phyloP scores from a whole-genome alignment of 35 echinoderm and acorn worm genomes.

The Nesometra sesokonis region DNA sequence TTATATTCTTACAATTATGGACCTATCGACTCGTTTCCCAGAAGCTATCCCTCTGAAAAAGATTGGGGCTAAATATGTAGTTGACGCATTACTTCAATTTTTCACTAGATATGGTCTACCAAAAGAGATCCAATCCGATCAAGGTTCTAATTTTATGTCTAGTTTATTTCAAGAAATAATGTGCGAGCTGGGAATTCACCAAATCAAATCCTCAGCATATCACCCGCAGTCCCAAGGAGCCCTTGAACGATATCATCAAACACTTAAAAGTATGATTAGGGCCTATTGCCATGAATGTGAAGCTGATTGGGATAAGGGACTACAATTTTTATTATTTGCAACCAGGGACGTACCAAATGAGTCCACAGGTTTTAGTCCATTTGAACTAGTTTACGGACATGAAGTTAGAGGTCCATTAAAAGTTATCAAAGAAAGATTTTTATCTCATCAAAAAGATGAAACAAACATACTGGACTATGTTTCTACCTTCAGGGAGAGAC shows the following conservation, averaged over 20 bases:
- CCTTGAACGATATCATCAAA: constrained; percentile 50
- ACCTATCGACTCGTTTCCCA: constrained; percentile 31
- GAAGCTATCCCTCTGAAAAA: not conserved
- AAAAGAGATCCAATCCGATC: not conserved
- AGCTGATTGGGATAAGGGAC: constrained; percentile 43
- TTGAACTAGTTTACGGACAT: constrained; percentile 25
- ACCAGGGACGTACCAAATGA: constrained; percentile 45
- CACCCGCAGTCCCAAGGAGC: constrained; percentile 53
- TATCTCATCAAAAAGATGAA: not conserved
- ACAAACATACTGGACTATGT: not conserved
- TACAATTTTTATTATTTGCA: constrained; percentile 44
- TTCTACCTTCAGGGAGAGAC: not conserved
- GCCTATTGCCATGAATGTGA: constrained; percentile 30
- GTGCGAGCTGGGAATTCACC: constrained; percentile 4
- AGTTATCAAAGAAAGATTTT: constrained; percentile 14
- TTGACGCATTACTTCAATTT: not conserved
- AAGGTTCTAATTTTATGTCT: not conserved
- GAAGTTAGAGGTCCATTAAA: constrained; percentile 15
- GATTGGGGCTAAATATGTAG: not conserved
- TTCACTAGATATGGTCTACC: constrained; percentile 5
- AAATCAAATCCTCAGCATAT: constrained; percentile 46
- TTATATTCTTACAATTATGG: constrained; percentile 47
- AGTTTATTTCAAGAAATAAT: not conserved
- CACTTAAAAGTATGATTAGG: constrained; percentile 45
- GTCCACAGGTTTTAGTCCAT: constrained; percentile 27